Evolutionary conservation across 2,888 invertebrate species (phyloP), one percentile per base, ranked within the genome.

Genomic region (Stenodera caucasica): DNA sequence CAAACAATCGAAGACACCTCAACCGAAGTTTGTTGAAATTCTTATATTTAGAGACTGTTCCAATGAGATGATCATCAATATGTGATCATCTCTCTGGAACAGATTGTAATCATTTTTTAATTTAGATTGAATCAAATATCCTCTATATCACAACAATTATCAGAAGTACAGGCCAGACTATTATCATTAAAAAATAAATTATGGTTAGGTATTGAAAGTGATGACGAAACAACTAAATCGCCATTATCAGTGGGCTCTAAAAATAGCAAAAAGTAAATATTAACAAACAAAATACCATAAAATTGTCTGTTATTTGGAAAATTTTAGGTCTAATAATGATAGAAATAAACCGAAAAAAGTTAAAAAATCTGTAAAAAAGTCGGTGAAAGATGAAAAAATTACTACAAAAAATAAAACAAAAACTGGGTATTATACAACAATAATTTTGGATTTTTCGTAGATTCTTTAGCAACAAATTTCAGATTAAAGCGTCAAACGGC

Each of bases 111-210:
- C 7, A 26, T 4, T 26, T 26, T 26, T 26, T 5, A n/a, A n/a
- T n/a, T n/a, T n/a, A n/a, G n/a, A n/a, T n/a, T n/a, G n/a, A n/a
- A n/a, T n/a, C n/a, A n/a, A n/a, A n/a, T n/a, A n/a, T n/a, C n/a
- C n/a, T n/a, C n/a, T n/a, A n/a, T n/a, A n/a, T n/a, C n/a, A 61
- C 75, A 77, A 58, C 85, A 86, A 72, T 80, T 85, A 30, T 79
- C 84, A 52, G 87, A 89, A 72, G 82, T 89, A 49, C 88, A 90
- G 78, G 84, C 89, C 7, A 90, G 89, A 75, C 77, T 91, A 6
- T 83, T 83, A 62, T 84, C 88, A 0, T 75, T 91, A 29, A 89
- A 88, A 73, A 89, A 87, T 76, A 89, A 89, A 79, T 83, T 91
- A 51, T 92, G 92, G 92, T 88, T 87, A 2, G 90, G 90, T 5